These are phyloP conservation scores for Perithous albicinctus DNA, from an alignment of 2,888 invertebrate species.

Conservation along the genomic window DNA sequence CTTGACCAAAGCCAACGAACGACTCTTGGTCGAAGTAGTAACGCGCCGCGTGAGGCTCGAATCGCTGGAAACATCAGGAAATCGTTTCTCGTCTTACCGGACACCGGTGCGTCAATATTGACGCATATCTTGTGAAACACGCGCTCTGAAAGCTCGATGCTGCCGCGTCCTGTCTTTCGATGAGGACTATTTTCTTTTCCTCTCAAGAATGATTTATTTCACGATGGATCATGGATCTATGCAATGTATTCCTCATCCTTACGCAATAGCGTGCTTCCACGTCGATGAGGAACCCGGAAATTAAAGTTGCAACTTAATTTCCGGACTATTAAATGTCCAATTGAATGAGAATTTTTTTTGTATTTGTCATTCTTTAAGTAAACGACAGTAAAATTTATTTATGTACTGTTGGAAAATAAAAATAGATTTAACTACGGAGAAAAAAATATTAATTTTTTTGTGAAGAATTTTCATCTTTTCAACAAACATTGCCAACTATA, in stretches of 20 bases:
- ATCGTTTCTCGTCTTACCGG: slow-evolving; percentile 79
- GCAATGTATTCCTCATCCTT: not conserved
- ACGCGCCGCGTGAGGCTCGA: slow-evolving; percentile 43
- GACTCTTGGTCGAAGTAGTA: slow-evolving; percentile 53
- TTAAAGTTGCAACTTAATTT: slow-evolving; percentile 20
- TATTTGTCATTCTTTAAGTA: too few species aligned
- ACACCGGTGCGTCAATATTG: slow-evolving; percentile 80
- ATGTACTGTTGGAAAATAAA: too few species aligned
- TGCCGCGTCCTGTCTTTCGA: slow-evolving; percentile 9
- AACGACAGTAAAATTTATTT: too few species aligned
- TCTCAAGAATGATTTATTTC: not conserved
- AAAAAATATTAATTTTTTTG: too few species aligned
- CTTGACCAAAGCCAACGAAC: slow-evolving; percentile 52
- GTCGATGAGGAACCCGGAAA: slow-evolving; percentile 34
- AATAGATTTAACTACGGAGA: too few species aligned
- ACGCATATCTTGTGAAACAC: slow-evolving; percentile 78
- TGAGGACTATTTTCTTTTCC: slow-evolving; percentile 24
- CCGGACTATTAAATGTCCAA: slow-evolving; percentile 1
- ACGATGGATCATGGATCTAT: not conserved
- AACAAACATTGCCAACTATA: too few species aligned
- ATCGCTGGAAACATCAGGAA: slow-evolving; percentile 72
- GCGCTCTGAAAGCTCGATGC: slow-evolving; percentile 32
- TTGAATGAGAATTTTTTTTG: too few species aligned
- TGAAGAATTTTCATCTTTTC: too few species aligned
- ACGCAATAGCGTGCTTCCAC: slow-evolving; percentile 10